These are phyloP conservation scores for Tauraco hartlaubi DNA, from an alignment of 2,797 vertebrate species.

Conservation along the genomic window DNA sequence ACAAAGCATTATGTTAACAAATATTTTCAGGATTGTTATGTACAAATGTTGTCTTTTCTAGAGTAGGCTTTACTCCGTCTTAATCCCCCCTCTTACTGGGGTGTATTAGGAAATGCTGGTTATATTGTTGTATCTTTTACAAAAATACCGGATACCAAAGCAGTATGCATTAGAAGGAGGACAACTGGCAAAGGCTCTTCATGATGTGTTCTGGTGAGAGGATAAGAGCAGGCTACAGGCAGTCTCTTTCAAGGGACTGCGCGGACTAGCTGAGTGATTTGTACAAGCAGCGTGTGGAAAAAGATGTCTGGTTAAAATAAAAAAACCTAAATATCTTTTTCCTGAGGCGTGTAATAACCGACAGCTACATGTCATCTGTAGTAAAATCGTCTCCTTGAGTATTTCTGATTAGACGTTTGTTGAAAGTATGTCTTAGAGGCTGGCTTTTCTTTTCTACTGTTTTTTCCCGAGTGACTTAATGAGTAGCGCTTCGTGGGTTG, in stretches of 20 bases:
- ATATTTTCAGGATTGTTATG: background rate
- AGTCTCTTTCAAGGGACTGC: background rate
- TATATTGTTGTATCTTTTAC: background rate
- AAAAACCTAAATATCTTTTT: rapidly evolving
- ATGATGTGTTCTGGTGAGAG: slow-evolving; percentile 16
- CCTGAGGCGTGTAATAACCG: background rate
- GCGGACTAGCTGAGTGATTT: background rate
- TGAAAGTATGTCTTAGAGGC: background rate
- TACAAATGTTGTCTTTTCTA: background rate
- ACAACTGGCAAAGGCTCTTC: background rate
- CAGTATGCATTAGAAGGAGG: background rate
- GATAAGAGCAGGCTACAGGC: slow-evolving; percentile 18
- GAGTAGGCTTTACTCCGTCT: background rate
- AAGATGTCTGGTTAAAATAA: background rate
- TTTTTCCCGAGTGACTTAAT: background rate
- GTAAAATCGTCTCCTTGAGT: background rate
- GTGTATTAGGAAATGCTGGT: background rate
- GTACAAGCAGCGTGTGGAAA: background rate
- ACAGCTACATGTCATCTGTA: background rate
- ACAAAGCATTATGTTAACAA: slow-evolving; percentile 44
- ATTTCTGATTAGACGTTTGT: background rate
- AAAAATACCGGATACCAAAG: background rate
- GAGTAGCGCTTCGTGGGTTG: background rate
- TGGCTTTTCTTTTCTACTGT: background rate
- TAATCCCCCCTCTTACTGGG: background rate